These are phyloP conservation scores for Enteromius anoplus DNA, from an alignment of 2,797 vertebrate genomes.

Conservation along the genomic window DNA sequence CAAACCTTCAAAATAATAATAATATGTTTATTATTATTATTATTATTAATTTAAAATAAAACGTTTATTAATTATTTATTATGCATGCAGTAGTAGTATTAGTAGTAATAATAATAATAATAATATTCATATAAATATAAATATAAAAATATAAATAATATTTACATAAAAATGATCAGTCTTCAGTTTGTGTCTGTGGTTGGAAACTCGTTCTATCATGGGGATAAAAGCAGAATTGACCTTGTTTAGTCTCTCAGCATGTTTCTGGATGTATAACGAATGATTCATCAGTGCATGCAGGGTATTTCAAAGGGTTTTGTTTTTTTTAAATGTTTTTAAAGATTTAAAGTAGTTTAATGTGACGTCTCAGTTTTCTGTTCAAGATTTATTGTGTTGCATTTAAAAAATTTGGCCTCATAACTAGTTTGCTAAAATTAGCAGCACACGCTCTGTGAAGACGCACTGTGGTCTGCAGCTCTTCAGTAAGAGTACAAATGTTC, in stretches of 20 bases:
- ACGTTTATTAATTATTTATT: neutral
- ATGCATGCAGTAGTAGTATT: neutral
- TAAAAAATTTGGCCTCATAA: neutral
- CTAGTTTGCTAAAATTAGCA: neutral
- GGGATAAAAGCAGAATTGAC: neutral
- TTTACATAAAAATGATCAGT: neutral
- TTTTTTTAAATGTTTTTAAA: neutral
- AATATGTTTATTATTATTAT: neutral
- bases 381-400: neutral
- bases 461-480: neutral
- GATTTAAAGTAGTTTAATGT: neutral
- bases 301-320: neutral
- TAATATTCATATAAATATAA: too few relatives aligned
- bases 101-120: neutral
- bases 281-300: neutral
- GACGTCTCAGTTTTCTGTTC: neutral
- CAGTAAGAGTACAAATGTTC: slow-evolving; percentile 27
- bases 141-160: too few relatives aligned
- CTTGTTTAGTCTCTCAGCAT: neutral
- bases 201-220: neutral
- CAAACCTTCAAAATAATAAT: neutral
- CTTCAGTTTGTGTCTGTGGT: neutral
- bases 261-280: neutral
- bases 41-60: neutral
- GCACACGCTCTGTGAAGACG: neutral